These are phyloP conservation scores for Tubiluchus corallicola DNA, from an alignment of 2,888 invertebrate species.

Conservation along the genomic window DNA sequence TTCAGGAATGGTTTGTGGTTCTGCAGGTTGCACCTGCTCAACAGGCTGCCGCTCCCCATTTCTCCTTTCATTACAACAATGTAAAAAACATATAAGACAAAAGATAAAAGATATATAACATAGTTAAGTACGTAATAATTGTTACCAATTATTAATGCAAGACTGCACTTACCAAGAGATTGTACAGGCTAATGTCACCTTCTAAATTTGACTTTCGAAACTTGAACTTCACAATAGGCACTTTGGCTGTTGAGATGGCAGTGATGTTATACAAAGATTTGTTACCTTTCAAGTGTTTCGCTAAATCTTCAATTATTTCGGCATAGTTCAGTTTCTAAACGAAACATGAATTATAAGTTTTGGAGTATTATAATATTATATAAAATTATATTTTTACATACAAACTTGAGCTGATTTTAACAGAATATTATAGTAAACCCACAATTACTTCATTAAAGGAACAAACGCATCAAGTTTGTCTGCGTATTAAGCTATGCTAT, in stretches of 20 bases:
- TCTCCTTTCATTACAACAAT: no score
- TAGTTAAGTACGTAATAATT: no score
- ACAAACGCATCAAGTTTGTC: no score
- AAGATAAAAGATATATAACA: no score
- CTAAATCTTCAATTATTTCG: constrained; percentile 28
- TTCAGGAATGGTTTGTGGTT: no score
- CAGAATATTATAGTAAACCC: not conserved
- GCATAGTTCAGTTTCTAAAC: constrained; percentile 25
- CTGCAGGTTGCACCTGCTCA: no score
- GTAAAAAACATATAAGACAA: no score
- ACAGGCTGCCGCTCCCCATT: no score
- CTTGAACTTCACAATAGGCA: constrained; percentile 40
- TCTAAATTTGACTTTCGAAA: constrained; percentile 30
- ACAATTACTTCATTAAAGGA: constrained; percentile 4
- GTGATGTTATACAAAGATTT: constrained; percentile 28
- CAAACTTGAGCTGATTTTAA: not conserved
- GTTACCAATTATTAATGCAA: not conserved
- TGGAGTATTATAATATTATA: not conserved
- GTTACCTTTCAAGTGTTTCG: constrained; percentile 25
- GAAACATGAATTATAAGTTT: constrained; percentile 8
- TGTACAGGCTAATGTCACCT: constrained; percentile 41
- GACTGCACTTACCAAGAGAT: constrained; percentile 30
- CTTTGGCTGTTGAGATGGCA: constrained; percentile 38
- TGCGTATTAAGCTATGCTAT: no score
- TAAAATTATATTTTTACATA: constrained; percentile 6